A percentile compares a stretch with the other conserved stretches of the same genome.
Conservation (phyloP, 2,888 invertebrate species). For the Drosophila ustulata region DNA sequence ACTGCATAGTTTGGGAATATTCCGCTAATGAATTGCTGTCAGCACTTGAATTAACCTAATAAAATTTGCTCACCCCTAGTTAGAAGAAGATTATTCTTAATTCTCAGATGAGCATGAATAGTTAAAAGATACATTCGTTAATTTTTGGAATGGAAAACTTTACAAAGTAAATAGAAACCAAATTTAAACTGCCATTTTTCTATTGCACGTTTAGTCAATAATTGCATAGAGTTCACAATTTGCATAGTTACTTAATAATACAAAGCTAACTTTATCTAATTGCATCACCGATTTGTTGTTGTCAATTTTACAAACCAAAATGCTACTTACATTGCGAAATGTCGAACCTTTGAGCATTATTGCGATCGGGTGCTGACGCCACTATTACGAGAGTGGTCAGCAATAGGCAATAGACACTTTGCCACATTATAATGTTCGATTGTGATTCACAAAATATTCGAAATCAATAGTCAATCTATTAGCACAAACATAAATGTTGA, state of each 20-base stretch:
- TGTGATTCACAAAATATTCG: conserved; percentile 35
- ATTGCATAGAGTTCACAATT: conserved; percentile 1
- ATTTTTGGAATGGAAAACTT: not conserved
- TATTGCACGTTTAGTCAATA: conserved; percentile 8
- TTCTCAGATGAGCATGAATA: not conserved
- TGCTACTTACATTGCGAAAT: conserved; percentile 60
- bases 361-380: conserved; percentile 11
- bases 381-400: conserved; percentile 41
- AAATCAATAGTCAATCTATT: conserved; percentile 33
- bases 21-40: conserved; percentile 31
- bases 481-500: conserved; percentile 7
- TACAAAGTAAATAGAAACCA: not conserved
- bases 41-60: conserved; percentile 24
- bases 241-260: conserved; percentile 4
- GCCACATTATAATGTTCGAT: conserved; percentile 46
- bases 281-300: not conserved
- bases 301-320: conserved; percentile 12
- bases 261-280: conserved; percentile 3
- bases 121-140: not conserved
- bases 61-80: not conserved
- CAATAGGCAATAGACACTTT: conserved; percentile 24
- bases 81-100: conserved; percentile 4
- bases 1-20: conserved; percentile 28
- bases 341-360: conserved; percentile 23
- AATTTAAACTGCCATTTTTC: not conserved